Base-by-base conservation (phyloP, 2,113 vertebrate genomes). In the Nycticryphes semicollaris region DNA sequence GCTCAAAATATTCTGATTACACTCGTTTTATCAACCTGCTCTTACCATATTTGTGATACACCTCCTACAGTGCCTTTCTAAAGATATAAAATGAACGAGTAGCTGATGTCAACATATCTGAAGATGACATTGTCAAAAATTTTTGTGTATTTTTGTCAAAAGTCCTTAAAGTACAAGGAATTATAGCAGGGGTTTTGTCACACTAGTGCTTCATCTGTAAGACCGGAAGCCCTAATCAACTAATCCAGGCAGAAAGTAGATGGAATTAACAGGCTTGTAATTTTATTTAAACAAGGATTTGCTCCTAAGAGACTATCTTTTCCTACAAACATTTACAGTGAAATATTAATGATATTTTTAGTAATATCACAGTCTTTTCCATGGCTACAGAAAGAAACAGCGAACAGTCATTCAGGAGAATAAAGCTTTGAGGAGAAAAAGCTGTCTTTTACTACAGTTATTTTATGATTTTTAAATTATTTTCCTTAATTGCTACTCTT, bases 261-360 rank as follows among this genome's bases (percentile, higher is more conserved):
- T 63, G n/a, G 72, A 88, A 80, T 67, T 47, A 91, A 90, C 23
- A 90, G 41, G 7, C 27, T 54, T 92, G 22, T 81, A 56, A 73
- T 86, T 91, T 83, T 64, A 45, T 74, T 93, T 70, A 37, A 79
- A 69, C n/a, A 59, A 43, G 47, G 67, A 90, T 93, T 89, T 84
- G 50, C 64, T 94, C 68, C 77, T 89, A 93, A 70, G 81, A 84
- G 69, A 67, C 41, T 37, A 59, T 76, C 37, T 92, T 85, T 85
- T 74, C n/a, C 56, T 84, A 56, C 63, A 86, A 94, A 85, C 23
- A 88, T 48, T 83, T 83, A 70, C 24, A 87, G 54, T 80, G 35
- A 68, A 86, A 83, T 77, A 86, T 50, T 93, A 77, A 91, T 73
- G 21, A 33, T 60, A 77, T 77, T 93, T 94, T 97, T 78, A 94